These are phyloP conservation scores for Pammene fasciana DNA, from an alignment of 2,888 invertebrate species.

Conservation along the genomic window DNA sequence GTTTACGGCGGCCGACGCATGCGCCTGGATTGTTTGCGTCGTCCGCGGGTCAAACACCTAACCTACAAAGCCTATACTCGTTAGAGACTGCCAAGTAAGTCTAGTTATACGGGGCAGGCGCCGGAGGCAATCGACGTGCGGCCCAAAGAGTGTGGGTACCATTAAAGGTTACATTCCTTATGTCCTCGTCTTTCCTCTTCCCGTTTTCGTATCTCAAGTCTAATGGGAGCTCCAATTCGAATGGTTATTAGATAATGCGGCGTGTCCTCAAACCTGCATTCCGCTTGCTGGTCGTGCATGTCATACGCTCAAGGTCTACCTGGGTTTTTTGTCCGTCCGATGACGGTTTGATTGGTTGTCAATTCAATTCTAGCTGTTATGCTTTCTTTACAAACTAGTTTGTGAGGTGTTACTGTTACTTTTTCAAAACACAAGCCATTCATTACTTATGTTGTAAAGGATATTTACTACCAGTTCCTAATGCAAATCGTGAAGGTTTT, in stretches of 20 bases:
- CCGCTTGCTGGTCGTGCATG: conserved; percentile 24
- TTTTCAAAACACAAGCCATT: conserved; percentile 22
- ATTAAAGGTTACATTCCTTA: conserved; percentile 10
- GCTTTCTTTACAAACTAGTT: conserved; percentile 19
- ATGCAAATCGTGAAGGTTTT: neutral
- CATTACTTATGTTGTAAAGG: conserved; percentile 5
- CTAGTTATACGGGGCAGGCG: conserved; percentile 30
- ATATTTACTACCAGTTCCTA: conserved; percentile 14
- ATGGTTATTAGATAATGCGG: conserved; percentile 43
- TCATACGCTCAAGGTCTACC: conserved; percentile 34
- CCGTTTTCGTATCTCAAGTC: conserved; percentile 15
- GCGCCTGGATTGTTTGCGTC: conserved; percentile 76
- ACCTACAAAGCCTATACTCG: conserved; percentile 67
- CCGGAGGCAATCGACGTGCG: conserved; percentile 58
- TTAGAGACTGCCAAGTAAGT: conserved; percentile 52
- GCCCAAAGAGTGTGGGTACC: conserved; percentile 15
- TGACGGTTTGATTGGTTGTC: conserved; percentile 26
- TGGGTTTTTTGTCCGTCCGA: conserved; percentile 25
- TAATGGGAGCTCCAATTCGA: conserved; percentile 22
- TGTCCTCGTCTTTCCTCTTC: conserved; percentile 39
- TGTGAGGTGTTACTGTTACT: conserved; percentile 4
- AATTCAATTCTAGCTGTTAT: conserved; percentile 24
- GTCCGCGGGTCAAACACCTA: conserved; percentile 76
- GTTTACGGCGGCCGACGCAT: conserved; percentile 78
- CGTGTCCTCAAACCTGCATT: conserved; percentile 35